Conservation (phyloP, 2,888 invertebrate genomes). For the Xanthorhoe designata region DNA sequence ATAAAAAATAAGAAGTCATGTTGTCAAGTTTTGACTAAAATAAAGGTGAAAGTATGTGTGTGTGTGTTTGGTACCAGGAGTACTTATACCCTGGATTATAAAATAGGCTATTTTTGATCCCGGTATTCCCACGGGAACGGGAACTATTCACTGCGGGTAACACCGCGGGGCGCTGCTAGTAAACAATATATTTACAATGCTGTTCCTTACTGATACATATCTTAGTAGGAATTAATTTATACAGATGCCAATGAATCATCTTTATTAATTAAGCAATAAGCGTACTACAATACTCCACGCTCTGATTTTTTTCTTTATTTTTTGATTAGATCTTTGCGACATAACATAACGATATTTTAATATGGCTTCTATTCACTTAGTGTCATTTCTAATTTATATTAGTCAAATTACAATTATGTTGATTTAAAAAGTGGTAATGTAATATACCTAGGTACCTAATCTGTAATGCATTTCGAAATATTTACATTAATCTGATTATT, state of each 20-base stretch:
- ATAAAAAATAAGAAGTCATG: neutral
- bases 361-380: neutral
- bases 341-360: neutral
- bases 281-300: neutral
- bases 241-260: slow-evolving; percentile 33
- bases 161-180: too few relatives aligned
- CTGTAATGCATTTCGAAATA: too few relatives aligned
- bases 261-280: slow-evolving; percentile 33
- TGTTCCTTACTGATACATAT: slow-evolving; percentile 38
- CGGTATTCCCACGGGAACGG: too few relatives aligned
- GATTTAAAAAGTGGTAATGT: too few relatives aligned
- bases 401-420: neutral
- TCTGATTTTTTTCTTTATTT: neutral
- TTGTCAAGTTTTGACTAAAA: neutral
- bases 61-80: too few relatives aligned
- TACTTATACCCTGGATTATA: neutral
- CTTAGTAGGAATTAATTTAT: slow-evolving; percentile 34
- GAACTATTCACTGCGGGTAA: too few relatives aligned
- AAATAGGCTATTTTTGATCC: too few relatives aligned
- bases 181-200: neutral
- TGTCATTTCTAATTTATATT: neutral
- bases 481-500: too few relatives aligned
- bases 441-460: too few relatives aligned
- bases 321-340: neutral
- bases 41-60: too few relatives aligned